Base-by-base conservation (phyloP, 2,113 vertebrate genomes). In the Lipophrys pholis region DNA sequence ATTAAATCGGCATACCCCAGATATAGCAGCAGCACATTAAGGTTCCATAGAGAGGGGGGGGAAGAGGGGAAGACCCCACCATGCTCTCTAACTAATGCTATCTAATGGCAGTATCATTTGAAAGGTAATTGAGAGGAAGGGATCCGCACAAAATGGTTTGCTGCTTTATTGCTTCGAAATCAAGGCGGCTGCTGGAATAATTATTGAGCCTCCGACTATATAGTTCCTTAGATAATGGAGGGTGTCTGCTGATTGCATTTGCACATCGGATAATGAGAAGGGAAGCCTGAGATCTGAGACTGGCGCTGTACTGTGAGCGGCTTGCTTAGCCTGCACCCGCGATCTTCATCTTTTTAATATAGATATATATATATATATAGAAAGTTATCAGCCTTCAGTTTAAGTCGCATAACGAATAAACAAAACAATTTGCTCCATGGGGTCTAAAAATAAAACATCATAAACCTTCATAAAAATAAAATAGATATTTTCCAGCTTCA, bases 51-150 rank as follows among this genome's bases (percentile, higher is more conserved):
- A 81, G 68, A 1, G 21, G 21, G 21, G 21, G 21, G 21, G 21
- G 21, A n/a, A n/a, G n/a, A 30, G 21, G 21, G 21, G 21, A 30
- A 30, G n/a, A 61, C 57, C 7, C 70, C 3, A 55, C 57, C 64
- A 0, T 0, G 35, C 42, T 40, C 53, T 72, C 45, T 36, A 55
- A 66, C 73, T 79, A 78, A 73, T 82, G 69, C 51, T 14, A 36
- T 45, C 66, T 84, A 81, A 81, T 77, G 56, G 57, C 43, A 2
- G 71, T 9, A 68, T 73, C 74, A 61, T 83, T 81, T 41, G 41
- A 71, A 77, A 85, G 69, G 69, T 78, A 85, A 85, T 85, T 66
- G 75, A 70, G 83, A 86, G 83, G 76, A 84, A 77, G 76, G 57
- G 59, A 57, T 72, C 10, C 57, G 69, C 43, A n/a, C 58, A 53